phyloP scores from a whole-genome alignment of 2,113 vertebrate genomes.

The Phodopus roborovskii region DNA sequence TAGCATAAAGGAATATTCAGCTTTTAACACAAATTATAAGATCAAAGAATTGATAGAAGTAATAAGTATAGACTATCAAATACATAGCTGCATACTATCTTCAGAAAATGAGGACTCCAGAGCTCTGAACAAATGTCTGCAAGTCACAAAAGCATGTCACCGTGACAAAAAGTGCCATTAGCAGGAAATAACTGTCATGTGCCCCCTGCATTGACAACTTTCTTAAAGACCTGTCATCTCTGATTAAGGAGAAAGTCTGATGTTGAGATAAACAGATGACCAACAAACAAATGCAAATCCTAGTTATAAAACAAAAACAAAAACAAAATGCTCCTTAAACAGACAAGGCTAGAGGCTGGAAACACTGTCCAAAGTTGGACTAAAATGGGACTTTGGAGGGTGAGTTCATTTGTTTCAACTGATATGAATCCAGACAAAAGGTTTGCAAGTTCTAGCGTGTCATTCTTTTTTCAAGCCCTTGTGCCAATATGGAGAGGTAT shows the following conservation, averaged over 20 bases:
- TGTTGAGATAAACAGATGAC: conserved; percentile 45
- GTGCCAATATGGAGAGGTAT: not conserved
- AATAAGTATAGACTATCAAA: conserved; percentile 90
- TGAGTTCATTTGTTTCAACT: not conserved
- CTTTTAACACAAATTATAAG: conserved; percentile 90
- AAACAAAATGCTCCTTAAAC: not conserved
- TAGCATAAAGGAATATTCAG: conserved; percentile 85
- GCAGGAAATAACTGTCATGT: conserved; percentile 32
- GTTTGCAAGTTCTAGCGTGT: not conserved
- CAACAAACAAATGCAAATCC: not conserved
- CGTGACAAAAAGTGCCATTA: conserved; percentile 60
- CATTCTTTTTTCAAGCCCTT: not conserved
- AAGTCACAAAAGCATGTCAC: conserved; percentile 67
- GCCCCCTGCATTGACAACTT: conserved; percentile 54
- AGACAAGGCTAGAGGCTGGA: not conserved
- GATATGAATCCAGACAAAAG: not conserved
- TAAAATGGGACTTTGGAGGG: not conserved
- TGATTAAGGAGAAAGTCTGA: conserved; percentile 28
- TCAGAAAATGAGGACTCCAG: conserved; percentile 74
- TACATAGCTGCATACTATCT: conserved; percentile 86
- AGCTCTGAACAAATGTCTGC: conserved; percentile 63
- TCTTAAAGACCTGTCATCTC: conserved; percentile 53
- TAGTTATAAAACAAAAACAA: not conserved
- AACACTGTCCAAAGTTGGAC: not conserved
- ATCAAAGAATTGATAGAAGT: conserved; percentile 85